Conservation (phyloP, 2,888 invertebrate species). For the Anarsia innoxiella region DNA sequence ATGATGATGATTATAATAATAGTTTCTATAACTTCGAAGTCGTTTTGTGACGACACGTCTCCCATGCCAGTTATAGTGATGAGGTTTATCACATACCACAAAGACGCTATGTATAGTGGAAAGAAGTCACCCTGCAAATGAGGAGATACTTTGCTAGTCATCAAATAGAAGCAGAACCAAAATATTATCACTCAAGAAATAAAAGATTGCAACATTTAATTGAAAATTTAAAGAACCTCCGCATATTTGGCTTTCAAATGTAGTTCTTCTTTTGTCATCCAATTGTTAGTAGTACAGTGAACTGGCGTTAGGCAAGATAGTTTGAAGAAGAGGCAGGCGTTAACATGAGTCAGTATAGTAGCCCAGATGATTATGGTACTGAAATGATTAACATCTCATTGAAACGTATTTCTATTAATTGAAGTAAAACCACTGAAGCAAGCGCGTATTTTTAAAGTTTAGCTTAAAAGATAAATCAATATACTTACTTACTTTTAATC, state of each 20-base stretch:
- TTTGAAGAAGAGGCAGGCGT: constrained; percentile 67
- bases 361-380: constrained; percentile 67
- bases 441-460: too few relatives aligned
- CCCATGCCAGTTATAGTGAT: constrained; percentile 70
- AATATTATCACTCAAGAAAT: too few relatives aligned
- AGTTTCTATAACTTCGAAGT: constrained; percentile 65
- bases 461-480: too few relatives aligned
- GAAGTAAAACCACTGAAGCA: too few relatives aligned
- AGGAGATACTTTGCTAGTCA: too few relatives aligned
- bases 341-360: constrained; percentile 61
- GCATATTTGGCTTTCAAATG: constrained; percentile 50
- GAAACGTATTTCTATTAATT: too few relatives aligned
- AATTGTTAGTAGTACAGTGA: constrained; percentile 56
- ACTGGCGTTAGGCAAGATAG: constrained; percentile 60
- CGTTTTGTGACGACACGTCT: constrained; percentile 62
- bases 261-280: constrained; percentile 58
- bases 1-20: constrained; percentile 61
- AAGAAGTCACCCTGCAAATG: constrained; percentile 52
- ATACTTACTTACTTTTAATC: too few relatives aligned
- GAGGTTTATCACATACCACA: constrained; percentile 69
- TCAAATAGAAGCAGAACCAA: too few relatives aligned
- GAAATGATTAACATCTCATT: too few relatives aligned
- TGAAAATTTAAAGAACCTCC: constrained; percentile 35
- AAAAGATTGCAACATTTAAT: too few relatives aligned
- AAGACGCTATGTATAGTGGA: constrained; percentile 55